phyloP scores from a whole-genome alignment of 1,140 invertebrate genomes.

The Drosophila grimshawi region DNA sequence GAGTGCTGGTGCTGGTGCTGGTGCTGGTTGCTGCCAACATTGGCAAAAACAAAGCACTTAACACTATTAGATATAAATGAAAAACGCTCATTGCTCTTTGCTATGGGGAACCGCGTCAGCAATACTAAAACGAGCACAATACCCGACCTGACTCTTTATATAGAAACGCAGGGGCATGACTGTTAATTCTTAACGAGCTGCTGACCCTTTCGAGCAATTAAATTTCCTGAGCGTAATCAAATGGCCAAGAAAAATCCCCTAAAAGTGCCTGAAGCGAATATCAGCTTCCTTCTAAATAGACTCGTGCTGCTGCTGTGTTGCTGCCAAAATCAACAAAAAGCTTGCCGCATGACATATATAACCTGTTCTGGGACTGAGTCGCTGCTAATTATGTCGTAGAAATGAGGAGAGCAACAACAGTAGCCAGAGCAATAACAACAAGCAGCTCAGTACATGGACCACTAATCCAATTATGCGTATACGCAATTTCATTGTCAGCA shows the following conservation, averaged over 20 bases:
- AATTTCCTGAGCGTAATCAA: conserved; percentile 77
- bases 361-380: conserved; percentile 34
- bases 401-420: neutral
- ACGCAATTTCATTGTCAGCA: conserved; percentile 63
- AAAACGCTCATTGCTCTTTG: conserved; percentile 53
- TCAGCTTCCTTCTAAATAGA: neutral
- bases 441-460: conserved; percentile 38
- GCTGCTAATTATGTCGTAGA: conserved; percentile 44
- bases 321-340: conserved; percentile 23
- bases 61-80: conserved; percentile 71
- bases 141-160: conserved; percentile 55
- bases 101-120: conserved; percentile 18
- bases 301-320: neutral
- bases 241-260: conserved; percentile 62
- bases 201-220: conserved; percentile 71
- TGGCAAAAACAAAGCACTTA: conserved; percentile 57
- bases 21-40: conserved; percentile 29
- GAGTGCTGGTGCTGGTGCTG: neutral
- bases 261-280: conserved; percentile 31
- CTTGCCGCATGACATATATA: conserved; percentile 39
- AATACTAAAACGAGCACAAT: conserved; percentile 21
- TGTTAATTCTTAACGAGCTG: conserved; percentile 70
- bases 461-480: conserved; percentile 66
- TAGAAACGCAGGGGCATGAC: conserved; percentile 26
- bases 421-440: neutral